phyloP scores from a whole-genome alignment of 2,888 invertebrate genomes.

The Laspeyria flexula region DNA sequence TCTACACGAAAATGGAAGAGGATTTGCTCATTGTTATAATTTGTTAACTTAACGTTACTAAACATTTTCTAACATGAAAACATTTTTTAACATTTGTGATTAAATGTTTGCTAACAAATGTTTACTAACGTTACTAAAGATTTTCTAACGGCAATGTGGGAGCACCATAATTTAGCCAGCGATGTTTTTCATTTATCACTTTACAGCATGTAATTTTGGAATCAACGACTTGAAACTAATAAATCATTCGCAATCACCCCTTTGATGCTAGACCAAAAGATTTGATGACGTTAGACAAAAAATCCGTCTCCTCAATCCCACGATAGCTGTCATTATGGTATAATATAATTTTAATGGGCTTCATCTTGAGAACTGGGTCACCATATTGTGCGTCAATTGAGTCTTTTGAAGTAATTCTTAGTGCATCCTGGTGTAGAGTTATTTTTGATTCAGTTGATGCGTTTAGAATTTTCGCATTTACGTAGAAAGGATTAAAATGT shows the following conservation, averaged over 20 bases:
- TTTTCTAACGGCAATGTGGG: too few relatives aligned
- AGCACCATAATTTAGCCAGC: too few relatives aligned
- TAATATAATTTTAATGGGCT: conserved; percentile 57
- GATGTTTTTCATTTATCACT: too few relatives aligned
- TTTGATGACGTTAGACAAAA: not conserved
- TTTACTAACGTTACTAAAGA: too few relatives aligned
- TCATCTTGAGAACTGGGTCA: conserved; percentile 45
- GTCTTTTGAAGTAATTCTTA: conserved; percentile 30
- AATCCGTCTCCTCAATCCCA: conserved; percentile 26
- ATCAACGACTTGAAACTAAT: not conserved
- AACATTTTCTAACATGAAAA: too few relatives aligned
- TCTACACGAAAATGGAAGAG: too few relatives aligned
- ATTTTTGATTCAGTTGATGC: not conserved
- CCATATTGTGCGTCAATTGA: conserved; percentile 36
- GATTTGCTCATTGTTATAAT: too few relatives aligned
- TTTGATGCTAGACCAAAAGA: not conserved
- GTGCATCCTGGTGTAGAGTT: conserved; percentile 14
- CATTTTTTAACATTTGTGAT: too few relatives aligned
- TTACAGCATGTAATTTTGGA: too few relatives aligned
- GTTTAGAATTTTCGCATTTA: not conserved
- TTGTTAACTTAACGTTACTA: too few relatives aligned
- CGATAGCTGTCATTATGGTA: conserved; percentile 42
- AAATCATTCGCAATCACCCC: not conserved
- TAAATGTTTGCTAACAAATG: too few relatives aligned
- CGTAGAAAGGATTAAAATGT: not conserved